Conservation (phyloP, 1,140 invertebrate species). For the Drosophila jambulina region DNA sequence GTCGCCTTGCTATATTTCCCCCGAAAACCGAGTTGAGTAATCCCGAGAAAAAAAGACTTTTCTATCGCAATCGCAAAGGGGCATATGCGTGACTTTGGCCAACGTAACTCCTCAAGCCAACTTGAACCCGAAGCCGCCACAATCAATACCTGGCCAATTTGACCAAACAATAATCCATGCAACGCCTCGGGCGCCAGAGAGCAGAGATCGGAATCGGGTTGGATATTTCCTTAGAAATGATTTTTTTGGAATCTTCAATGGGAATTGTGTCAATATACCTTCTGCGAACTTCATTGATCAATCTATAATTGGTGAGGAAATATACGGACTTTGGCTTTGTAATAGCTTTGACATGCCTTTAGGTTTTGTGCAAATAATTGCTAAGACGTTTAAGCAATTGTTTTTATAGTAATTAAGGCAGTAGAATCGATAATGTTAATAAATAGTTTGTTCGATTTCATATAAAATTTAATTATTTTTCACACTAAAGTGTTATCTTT, state of each 20-base stretch:
- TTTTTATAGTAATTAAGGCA: background rate
- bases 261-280: constrained; percentile 3
- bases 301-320: constrained; percentile 7
- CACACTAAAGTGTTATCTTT: too few relatives aligned
- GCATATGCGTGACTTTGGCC: constrained; percentile 65
- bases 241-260: constrained; percentile 23
- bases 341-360: background rate
- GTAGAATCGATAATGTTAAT: too few relatives aligned
- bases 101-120: constrained; percentile 27
- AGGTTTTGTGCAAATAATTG: background rate
- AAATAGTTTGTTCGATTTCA: too few relatives aligned
- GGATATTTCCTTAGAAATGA: constrained; percentile 18
- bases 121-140: constrained; percentile 22
- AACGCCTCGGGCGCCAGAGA: constrained; percentile 17
- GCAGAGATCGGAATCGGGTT: constrained; percentile 11
- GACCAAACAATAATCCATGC: constrained; percentile 41
- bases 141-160: constrained; percentile 49
- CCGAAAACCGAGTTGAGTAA: constrained; percentile 58
- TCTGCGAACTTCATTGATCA: constrained; percentile 4
- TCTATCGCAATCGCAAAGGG: constrained; percentile 62
- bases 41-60: constrained; percentile 49
- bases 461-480: too few relatives aligned
- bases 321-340: background rate
- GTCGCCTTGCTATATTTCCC: constrained; percentile 26
- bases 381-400: background rate